Conservation (phyloP, 2,797 vertebrate genomes). For the Sebastes dallii region DNA sequence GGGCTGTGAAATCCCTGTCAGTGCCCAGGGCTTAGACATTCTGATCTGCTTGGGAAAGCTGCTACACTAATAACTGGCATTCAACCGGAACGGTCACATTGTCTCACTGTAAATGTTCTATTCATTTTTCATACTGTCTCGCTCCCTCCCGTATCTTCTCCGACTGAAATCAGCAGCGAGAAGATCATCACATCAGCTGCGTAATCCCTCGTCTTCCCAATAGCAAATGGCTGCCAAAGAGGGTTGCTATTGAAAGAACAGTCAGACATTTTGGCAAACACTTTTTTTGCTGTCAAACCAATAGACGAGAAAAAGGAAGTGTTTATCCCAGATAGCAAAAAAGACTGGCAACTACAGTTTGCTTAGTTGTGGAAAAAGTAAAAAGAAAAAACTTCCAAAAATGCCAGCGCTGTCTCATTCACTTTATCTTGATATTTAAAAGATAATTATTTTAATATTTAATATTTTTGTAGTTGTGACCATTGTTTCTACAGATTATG, state of each 20-base stretch:
- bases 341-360: not conserved
- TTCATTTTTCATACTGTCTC: constrained; percentile 49
- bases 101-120: constrained; percentile 62
- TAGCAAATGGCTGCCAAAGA: not conserved
- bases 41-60: constrained; percentile 75
- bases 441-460: not conserved
- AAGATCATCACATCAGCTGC: not conserved
- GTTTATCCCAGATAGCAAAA: not conserved
- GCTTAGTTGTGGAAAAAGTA: not conserved
- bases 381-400: not conserved
- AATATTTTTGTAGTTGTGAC: no score
- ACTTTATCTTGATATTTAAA: not conserved
- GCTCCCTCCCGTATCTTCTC: not conserved
- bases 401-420: not conserved
- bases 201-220: not conserved
- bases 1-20: constrained; percentile 75
- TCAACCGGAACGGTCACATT: constrained; percentile 74
- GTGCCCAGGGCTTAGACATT: constrained; percentile 67
- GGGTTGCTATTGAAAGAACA: not conserved
- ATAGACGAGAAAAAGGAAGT: not conserved
- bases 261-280: not conserved
- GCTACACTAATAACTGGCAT: constrained; percentile 66
- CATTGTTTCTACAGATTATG: not conserved
- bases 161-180: not conserved
- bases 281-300: not conserved